Percentiles rank a stretch among this genome's conserved stretches.
These are phyloP conservation scores for Diuraphis noxia DNA, from an alignment of 1,140 invertebrate species.

Conservation along the genomic window DNA sequence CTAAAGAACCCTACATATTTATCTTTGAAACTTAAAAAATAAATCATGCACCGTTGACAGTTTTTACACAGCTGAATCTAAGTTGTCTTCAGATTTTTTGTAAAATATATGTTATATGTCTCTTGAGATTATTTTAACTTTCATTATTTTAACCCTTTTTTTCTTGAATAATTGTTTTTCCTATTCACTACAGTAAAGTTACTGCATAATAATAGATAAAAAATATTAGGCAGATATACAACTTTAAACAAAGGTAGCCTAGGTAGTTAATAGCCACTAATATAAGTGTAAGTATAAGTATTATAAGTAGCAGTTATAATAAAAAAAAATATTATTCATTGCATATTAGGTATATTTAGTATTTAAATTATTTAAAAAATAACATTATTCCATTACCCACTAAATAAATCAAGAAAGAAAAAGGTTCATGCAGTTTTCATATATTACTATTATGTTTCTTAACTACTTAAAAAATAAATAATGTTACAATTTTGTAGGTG, in stretches of 20 bases:
- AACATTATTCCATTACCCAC: not conserved
- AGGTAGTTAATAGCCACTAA: no score
- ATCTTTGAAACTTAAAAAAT: conserved; percentile 25
- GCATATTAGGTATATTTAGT: no score
- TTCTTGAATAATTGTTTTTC: not conserved
- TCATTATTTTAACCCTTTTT: not conserved
- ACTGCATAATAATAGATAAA: not conserved
- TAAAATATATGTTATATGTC: not conserved
- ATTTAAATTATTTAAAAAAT: not conserved
- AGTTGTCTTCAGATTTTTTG: not conserved
- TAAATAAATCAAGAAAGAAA: not conserved
- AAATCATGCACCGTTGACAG: conserved; percentile 40
- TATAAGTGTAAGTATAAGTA: no score
- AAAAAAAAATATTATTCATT: not conserved
- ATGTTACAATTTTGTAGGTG: not conserved
- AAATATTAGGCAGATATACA: not conserved
- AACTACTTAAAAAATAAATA: not conserved
- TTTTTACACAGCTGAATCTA: not conserved
- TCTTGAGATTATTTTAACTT: not conserved
- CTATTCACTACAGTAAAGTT: not conserved
- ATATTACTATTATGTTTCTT: not conserved
- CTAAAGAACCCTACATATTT: not conserved
- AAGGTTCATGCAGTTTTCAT: not conserved
- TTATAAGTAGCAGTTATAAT: not conserved
- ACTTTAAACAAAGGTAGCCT: not conserved